phyloP scores from a whole-genome alignment of 1,140 invertebrate species.

The Akabosia matsudoensis region DNA sequence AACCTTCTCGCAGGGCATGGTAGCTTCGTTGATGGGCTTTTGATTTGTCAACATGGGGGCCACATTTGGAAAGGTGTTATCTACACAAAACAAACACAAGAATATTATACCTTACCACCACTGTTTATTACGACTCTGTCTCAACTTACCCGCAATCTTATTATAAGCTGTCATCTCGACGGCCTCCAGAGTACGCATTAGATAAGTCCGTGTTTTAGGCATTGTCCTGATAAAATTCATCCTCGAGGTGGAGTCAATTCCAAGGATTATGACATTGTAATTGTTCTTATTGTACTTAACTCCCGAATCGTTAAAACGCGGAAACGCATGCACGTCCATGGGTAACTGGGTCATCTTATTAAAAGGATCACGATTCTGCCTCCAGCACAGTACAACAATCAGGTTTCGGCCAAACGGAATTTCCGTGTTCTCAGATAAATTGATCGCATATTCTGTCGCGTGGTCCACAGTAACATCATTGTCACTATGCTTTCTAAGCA shows the following conservation, averaged over 20 bases:
- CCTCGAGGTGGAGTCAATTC: conserved; percentile 79
- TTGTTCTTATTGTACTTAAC: too few relatives aligned
- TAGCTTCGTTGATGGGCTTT: conserved; percentile 56
- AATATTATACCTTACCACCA: not conserved
- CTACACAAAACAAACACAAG: conserved; percentile 46
- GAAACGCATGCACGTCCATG: too few relatives aligned
- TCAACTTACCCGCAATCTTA: conserved; percentile 60
- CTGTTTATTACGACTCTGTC: not conserved
- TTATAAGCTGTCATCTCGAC: conserved; percentile 74
- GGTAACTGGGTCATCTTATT: too few relatives aligned
- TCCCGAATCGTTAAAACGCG: too few relatives aligned
- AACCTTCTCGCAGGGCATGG: conserved; percentile 37
- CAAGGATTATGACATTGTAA: conserved; percentile 64
- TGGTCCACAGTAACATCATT: too few relatives aligned
- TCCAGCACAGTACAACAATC: too few relatives aligned
- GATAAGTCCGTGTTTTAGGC: conserved; percentile 63
- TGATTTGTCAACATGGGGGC: conserved; percentile 66
- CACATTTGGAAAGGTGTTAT: conserved; percentile 79
- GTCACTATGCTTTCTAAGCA: too few relatives aligned
- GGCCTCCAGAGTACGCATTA: conserved; percentile 59
- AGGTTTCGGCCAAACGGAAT: too few relatives aligned
- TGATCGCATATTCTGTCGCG: too few relatives aligned
- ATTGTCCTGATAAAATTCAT: conserved; percentile 79
- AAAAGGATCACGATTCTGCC: too few relatives aligned
- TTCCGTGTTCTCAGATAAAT: too few relatives aligned